Conservation (phyloP, 2,888 invertebrate genomes). For the Hydrotaea diabolus region DNA sequence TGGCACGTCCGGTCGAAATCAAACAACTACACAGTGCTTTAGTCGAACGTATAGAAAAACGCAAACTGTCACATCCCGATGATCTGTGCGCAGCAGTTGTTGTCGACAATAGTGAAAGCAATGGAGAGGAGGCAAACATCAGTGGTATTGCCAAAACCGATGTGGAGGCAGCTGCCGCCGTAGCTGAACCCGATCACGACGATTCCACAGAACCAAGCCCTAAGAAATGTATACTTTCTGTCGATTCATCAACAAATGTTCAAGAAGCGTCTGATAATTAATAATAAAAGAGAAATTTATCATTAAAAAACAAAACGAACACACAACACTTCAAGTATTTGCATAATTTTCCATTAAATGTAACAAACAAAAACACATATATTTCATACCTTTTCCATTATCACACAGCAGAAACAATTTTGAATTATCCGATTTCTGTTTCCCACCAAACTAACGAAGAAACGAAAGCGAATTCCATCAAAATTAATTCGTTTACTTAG, state of each 20-base stretch:
- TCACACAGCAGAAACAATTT: slow-evolving; percentile 5
- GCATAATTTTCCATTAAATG: slow-evolving; percentile 51
- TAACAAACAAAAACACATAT: background rate
- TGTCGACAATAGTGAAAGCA: slow-evolving; percentile 46
- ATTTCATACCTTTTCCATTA: slow-evolving; percentile 24
- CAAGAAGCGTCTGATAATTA: slow-evolving; percentile 52
- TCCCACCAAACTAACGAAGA: background rate
- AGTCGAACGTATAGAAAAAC: slow-evolving; percentile 82
- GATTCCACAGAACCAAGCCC: slow-evolving; percentile 76
- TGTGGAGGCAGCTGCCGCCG: slow-evolving; percentile 79
- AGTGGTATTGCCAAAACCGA: slow-evolving; percentile 68
- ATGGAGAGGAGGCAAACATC: slow-evolving; percentile 71
- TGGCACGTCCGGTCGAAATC: slow-evolving; percentile 87
- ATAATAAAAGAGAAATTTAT: slow-evolving; percentile 43
- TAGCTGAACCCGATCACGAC: slow-evolving; percentile 68
- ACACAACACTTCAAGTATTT: slow-evolving; percentile 57
- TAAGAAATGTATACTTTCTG: slow-evolving; percentile 74
- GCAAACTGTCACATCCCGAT: slow-evolving; percentile 77
- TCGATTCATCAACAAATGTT: slow-evolving; percentile 67
- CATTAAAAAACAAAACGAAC: slow-evolving; percentile 33
- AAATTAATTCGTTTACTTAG: too few relatives aligned
- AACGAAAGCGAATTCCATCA: too few relatives aligned
- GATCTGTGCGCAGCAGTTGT: slow-evolving; percentile 68
- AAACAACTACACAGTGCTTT: slow-evolving; percentile 85
- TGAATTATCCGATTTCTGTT: background rate